Evolutionary conservation across 2,797 vertebrate species (phyloP).

Genomic region (Syngnathus acus): DNA sequence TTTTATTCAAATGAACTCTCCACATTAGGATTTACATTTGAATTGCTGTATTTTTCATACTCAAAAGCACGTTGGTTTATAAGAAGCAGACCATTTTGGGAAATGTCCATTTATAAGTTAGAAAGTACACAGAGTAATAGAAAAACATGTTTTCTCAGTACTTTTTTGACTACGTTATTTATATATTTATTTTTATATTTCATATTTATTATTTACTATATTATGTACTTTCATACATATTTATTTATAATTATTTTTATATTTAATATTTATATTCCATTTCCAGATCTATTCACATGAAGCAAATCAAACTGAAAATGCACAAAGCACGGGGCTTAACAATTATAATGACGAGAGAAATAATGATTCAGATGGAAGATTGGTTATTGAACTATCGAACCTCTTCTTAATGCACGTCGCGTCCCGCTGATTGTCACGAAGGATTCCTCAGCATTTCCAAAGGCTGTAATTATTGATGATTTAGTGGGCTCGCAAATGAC

Average conservation of each 20-base stretch:
- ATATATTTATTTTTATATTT: too few relatives aligned
- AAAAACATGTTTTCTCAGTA: too few relatives aligned
- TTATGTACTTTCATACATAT: too few relatives aligned
- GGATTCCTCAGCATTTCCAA: conserved; percentile 17
- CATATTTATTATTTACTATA: too few relatives aligned
- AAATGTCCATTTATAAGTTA: too few relatives aligned
- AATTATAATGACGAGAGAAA: background rate
- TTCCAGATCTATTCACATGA: too few relatives aligned
- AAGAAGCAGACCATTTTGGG: too few relatives aligned
- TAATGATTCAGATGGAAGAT: conserved; percentile 2
- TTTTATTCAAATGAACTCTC: conserved; percentile 12
- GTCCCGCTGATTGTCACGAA: conserved; percentile 14
- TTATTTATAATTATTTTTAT: too few relatives aligned
- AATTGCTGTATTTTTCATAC: conserved; percentile 15
- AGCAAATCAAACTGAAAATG: background rate
- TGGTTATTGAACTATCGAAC: conserved; percentile 14
- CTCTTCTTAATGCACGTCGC: background rate
- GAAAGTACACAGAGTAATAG: too few relatives aligned
- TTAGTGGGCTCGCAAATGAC: conserved; percentile 18
- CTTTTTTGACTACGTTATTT: too few relatives aligned
- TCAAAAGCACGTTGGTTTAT: too few relatives aligned
- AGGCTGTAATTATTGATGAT: conserved; percentile 27
- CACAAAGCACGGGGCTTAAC: background rate
- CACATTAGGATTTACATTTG: conserved; percentile 25
- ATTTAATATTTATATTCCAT: too few relatives aligned